These are phyloP conservation scores for Diceros bicornis DNA, from an alignment of 2,797 vertebrate genomes.

Conservation along the genomic window DNA sequence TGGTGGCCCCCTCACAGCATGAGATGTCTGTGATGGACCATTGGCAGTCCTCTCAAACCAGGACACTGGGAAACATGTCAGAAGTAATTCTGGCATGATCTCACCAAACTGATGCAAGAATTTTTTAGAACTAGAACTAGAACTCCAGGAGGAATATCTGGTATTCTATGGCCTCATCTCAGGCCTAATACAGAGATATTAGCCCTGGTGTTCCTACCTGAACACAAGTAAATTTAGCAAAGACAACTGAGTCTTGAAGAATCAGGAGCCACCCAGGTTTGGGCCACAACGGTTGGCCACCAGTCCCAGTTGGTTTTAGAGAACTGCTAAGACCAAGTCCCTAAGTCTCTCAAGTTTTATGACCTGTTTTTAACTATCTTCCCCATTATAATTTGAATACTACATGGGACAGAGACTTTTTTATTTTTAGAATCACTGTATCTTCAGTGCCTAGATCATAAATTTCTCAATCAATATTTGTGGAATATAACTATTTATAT, in stretches of 20 bases:
- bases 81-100: background rate
- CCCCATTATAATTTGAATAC: background rate
- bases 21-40: background rate
- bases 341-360: slow-evolving; percentile 2
- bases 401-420: background rate
- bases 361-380: slow-evolving; percentile 13
- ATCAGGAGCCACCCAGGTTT: background rate
- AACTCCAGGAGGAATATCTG: background rate
- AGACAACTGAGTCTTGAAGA: background rate
- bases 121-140: background rate
- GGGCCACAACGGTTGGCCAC: background rate
- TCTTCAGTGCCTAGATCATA: background rate
- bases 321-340: background rate
- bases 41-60: background rate
- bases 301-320: background rate
- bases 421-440: background rate
- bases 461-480: slow-evolving; percentile 38
- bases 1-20: background rate
- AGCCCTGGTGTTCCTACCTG: background rate
- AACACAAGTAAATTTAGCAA: slow-evolving; percentile 18
- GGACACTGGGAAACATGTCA: background rate
- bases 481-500: background rate
- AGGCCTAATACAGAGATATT: background rate
- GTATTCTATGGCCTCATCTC: background rate
- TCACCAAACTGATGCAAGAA: background rate